Conservation (phyloP, 23 tunicate genomes). For the Diplosoma virens region DNA sequence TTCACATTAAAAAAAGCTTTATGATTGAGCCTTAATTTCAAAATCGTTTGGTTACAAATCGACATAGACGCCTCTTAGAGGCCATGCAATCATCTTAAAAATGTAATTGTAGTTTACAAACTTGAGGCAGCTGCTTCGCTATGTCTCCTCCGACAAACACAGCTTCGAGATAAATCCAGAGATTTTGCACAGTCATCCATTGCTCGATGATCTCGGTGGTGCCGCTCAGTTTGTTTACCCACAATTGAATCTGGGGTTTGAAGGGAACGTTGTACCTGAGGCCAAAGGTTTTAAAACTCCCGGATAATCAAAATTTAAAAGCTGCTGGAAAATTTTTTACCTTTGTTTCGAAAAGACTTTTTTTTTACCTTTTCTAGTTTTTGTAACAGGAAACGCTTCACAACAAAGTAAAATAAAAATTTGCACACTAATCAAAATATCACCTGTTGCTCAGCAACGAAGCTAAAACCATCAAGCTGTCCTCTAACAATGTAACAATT, state of each 20-base stretch:
- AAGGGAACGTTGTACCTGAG: slow-evolving; percentile 86
- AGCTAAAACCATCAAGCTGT: slow-evolving; percentile 83
- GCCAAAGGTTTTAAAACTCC: too few relatives aligned
- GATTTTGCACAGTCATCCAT: slow-evolving; percentile 92
- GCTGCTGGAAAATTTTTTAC: too few relatives aligned
- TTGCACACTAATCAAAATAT: too few relatives aligned
- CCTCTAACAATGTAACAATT: slow-evolving; percentile 77
- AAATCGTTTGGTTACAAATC: too few relatives aligned
- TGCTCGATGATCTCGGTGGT: slow-evolving; percentile 95
- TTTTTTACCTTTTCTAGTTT: too few relatives aligned
- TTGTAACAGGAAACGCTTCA: too few relatives aligned
- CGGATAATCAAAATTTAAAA: too few relatives aligned
- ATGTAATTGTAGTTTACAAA: not conserved
- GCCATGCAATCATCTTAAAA: not conserved
- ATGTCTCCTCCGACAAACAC: slow-evolving; percentile 98
- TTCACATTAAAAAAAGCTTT: too few relatives aligned
- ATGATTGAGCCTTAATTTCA: too few relatives aligned
- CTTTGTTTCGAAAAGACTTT: too few relatives aligned
- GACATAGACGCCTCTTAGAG: too few relatives aligned
- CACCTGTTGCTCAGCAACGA: slow-evolving; percentile 87
- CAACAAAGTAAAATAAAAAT: too few relatives aligned
- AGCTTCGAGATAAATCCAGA: slow-evolving; percentile 97
- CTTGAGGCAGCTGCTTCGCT: slow-evolving; percentile 97
- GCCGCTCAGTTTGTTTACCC: slow-evolving; percentile 93
- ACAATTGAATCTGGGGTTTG: slow-evolving; percentile 84